These are phyloP conservation scores for Drosophila flavopinicola DNA, from an alignment of 2,888 invertebrate genomes.

Conservation along the genomic window DNA sequence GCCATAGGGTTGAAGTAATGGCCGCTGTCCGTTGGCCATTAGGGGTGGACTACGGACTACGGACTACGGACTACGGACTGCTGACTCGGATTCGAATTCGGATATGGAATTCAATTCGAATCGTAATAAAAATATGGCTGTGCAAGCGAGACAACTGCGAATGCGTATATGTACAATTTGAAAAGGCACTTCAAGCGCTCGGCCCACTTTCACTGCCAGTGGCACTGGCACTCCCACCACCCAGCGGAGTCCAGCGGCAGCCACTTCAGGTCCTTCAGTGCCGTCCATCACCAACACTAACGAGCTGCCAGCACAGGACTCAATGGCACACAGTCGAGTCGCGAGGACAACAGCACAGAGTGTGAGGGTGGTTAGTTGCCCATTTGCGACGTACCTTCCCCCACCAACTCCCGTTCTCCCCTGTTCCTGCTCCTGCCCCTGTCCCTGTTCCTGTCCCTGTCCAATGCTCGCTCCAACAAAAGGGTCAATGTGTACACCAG, in stretches of 20 bases:
- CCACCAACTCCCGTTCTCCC: background rate
- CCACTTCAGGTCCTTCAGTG: conserved; percentile 46
- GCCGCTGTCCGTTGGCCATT: conserved; percentile 66
- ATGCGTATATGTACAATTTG: conserved; percentile 64
- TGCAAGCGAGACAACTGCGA: conserved; percentile 39
- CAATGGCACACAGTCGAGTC: conserved; percentile 35
- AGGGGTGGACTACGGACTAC: conserved; percentile 78
- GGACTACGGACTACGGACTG: too few relatives aligned
- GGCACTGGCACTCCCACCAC: conserved; percentile 12
- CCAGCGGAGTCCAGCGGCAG: conserved; percentile 41
- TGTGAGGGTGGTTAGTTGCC: conserved; percentile 51
- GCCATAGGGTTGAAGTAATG: conserved; percentile 62
- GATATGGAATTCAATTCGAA: conserved; percentile 58
- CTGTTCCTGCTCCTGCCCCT: background rate
- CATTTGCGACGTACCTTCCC: conserved; percentile 12
- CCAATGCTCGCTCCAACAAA: conserved; percentile 57
- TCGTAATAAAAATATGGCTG: conserved; percentile 62
- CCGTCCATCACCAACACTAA: conserved; percentile 65
- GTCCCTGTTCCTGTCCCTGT: conserved; percentile 38
- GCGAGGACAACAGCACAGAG: conserved; percentile 22
- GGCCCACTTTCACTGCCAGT: conserved; percentile 15
- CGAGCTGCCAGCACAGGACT: conserved; percentile 42
- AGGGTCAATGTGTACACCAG: conserved; percentile 59
- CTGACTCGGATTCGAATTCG: conserved; percentile 36
- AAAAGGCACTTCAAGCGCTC: conserved; percentile 47